Evolutionary conservation across 2,113 vertebrate species (phyloP).

Genomic region (Bambusicola thoracicus): DNA sequence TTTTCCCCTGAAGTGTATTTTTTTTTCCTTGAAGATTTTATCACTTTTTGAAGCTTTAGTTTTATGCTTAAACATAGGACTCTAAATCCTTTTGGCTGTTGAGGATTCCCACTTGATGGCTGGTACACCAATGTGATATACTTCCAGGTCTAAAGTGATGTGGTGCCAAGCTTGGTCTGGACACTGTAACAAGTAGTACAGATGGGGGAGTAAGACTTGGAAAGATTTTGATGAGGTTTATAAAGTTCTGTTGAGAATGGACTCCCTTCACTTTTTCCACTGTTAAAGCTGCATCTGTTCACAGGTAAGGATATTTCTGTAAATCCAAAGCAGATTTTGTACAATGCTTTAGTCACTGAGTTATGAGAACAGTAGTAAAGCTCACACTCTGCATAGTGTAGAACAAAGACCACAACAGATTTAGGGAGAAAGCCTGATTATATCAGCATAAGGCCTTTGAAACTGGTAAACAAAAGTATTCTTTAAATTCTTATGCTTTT

Average conservation of each 20-base stretch:
- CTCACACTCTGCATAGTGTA: neutral
- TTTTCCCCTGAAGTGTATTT: neutral
- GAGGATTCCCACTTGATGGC: neutral
- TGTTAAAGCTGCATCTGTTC: neutral
- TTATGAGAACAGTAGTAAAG: neutral
- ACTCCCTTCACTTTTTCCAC: neutral
- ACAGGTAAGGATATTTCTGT: neutral
- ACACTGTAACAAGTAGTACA: fast-evolving
- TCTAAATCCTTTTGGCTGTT: neutral
- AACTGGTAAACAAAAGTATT: neutral
- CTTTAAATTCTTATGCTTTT: neutral
- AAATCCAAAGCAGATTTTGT: neutral
- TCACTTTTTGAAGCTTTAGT: neutral
- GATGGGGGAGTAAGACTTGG: neutral
- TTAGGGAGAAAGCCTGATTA: neutral
- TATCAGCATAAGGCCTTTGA: neutral
- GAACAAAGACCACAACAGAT: neutral
- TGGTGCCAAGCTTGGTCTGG: neutral
- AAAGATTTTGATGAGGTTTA: neutral
- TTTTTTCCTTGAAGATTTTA: neutral
- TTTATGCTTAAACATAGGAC: neutral
- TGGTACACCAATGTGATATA: neutral
- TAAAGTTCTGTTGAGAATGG: neutral
- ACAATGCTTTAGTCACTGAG: neutral
- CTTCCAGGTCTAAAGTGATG: neutral